phyloP scores from a whole-genome alignment of 1,140 invertebrate species.

The Oedothorax gibbosus region DNA sequence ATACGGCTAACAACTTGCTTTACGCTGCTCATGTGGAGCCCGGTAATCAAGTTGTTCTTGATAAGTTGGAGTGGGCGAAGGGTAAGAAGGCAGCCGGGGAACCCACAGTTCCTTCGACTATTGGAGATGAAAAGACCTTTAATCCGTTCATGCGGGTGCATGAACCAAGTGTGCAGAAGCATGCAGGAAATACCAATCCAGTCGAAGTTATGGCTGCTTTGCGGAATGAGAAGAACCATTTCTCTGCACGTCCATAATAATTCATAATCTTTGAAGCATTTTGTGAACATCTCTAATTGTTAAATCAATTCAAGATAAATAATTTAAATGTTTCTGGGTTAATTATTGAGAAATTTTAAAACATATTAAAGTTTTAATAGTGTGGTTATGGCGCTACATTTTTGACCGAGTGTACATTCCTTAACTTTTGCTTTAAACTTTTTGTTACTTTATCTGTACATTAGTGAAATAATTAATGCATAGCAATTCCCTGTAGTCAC shows the following conservation, averaged over 20 bases:
- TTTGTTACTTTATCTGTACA: background rate
- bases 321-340: too few relatives aligned
- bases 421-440: background rate
- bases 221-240: conserved; percentile 63
- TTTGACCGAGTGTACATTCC: background rate
- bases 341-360: too few relatives aligned
- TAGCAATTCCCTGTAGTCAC: too few relatives aligned
- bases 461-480: background rate
- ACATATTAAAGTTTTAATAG: background rate
- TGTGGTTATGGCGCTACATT: background rate
- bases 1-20: conserved; percentile 89
- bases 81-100: conserved; percentile 43
- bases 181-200: conserved; percentile 59
- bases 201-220: conserved; percentile 62
- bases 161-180: conserved; percentile 61
- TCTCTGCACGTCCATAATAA: conserved; percentile 34
- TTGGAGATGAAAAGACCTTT: conserved; percentile 64
- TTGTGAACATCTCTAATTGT: too few relatives aligned
- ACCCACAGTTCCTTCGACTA: conserved; percentile 65
- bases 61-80: conserved; percentile 68
- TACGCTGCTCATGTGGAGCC: conserved; percentile 91
- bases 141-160: conserved; percentile 66
- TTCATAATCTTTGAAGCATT: background rate
- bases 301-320: too few relatives aligned
- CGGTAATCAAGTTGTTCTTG: conserved; percentile 77